phyloP scores from a whole-genome alignment of 1,140 invertebrate genomes.

The Drosophila varians region DNA sequence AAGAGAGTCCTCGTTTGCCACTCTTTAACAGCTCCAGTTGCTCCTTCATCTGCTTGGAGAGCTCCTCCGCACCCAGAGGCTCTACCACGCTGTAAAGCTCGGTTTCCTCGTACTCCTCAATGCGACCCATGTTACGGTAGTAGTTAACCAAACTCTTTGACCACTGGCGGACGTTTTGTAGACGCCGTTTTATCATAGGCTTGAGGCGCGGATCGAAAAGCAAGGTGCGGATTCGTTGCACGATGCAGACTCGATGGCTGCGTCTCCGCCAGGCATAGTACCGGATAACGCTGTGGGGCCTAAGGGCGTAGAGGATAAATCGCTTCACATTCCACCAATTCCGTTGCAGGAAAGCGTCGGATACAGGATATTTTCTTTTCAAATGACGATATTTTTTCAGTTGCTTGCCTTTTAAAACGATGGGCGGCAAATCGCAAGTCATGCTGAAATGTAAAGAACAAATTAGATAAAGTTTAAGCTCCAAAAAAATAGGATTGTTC shows the following conservation, averaged over 20 bases:
- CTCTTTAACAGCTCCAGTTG: slow-evolving; percentile 72
- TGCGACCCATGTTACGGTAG: slow-evolving; percentile 44
- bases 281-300: slow-evolving; percentile 52
- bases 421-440: slow-evolving; percentile 53
- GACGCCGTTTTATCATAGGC: slow-evolving; percentile 58
- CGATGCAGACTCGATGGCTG: slow-evolving; percentile 35
- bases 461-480: slow-evolving; percentile 16
- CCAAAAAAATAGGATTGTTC: neutral
- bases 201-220: slow-evolving; percentile 71
- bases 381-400: slow-evolving; percentile 48
- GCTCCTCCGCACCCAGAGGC: slow-evolving; percentile 50
- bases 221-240: slow-evolving; percentile 42
- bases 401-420: slow-evolving; percentile 48
- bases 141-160: slow-evolving; percentile 48
- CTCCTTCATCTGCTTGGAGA: slow-evolving; percentile 75
- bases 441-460: slow-evolving; percentile 33
- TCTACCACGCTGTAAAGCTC: slow-evolving; percentile 51
- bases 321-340: slow-evolving; percentile 69
- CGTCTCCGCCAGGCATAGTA: slow-evolving; percentile 53
- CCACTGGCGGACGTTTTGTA: slow-evolving; percentile 67
- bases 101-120: slow-evolving; percentile 66
- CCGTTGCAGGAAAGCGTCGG: slow-evolving; percentile 40
- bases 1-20: slow-evolving; percentile 48
- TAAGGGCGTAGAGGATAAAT: slow-evolving; percentile 65
- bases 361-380: slow-evolving; percentile 69